phyloP scores from a whole-genome alignment of 2,113 vertebrate genomes.

The Callipepla californica region DNA sequence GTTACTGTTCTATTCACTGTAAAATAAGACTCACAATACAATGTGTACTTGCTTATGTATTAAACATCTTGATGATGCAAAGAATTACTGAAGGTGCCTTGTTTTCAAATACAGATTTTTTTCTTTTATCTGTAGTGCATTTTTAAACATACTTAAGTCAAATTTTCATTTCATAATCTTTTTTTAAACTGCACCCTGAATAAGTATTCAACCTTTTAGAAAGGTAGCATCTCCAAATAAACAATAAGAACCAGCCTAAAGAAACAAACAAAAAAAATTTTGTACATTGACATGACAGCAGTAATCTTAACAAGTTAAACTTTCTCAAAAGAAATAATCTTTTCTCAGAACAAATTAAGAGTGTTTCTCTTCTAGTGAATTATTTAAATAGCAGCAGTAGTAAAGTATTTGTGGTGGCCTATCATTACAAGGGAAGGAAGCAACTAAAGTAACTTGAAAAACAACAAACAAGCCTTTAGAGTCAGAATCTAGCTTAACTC shows the following conservation, averaged over 20 bases:
- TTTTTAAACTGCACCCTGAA: background rate
- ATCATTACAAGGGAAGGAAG: background rate
- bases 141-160: background rate
- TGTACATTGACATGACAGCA: background rate
- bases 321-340: background rate
- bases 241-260: background rate
- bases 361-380: background rate
- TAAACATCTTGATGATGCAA: background rate
- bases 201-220: background rate
- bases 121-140: background rate
- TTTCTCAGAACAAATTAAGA: background rate
- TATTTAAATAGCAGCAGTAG: background rate
- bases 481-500: background rate
- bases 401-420: background rate
- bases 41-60: background rate
- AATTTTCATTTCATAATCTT: background rate
- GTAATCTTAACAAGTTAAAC: background rate
- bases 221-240: background rate
- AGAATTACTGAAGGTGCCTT: background rate
- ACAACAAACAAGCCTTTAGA: background rate
- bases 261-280: background rate
- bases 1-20: background rate
- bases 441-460: background rate
- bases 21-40: background rate
- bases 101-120: background rate